Conservation (phyloP, 2,113 vertebrate species). For the Struthio camelus region DNA sequence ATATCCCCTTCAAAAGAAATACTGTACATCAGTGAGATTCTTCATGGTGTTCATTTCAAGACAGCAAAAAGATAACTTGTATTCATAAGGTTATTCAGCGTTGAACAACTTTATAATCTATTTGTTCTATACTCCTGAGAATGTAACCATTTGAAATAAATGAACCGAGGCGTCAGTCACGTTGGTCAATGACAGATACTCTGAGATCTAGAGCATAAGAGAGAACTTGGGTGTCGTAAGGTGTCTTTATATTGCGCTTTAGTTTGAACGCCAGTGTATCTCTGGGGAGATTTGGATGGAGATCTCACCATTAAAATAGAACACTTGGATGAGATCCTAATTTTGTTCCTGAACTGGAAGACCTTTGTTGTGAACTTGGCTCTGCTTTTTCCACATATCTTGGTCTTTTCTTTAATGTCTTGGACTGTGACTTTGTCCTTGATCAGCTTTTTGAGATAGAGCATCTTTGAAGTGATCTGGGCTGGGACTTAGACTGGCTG, state of each 20-base stretch:
- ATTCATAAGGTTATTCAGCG: background rate
- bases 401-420: conserved; percentile 54
- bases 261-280: conserved; percentile 33
- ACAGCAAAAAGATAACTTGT: conserved; percentile 14
- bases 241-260: conserved; percentile 11
- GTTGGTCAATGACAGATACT: conserved; percentile 64
- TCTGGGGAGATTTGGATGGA: conserved; percentile 60
- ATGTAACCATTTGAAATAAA: background rate
- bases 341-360: conserved; percentile 68
- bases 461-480: conserved; percentile 64
- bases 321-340: conserved; percentile 60
- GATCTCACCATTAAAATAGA: conserved; percentile 58
- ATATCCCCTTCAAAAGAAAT: background rate
- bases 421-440: conserved; percentile 49
- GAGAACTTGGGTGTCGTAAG: conserved; percentile 37
- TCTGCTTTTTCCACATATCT: conserved; percentile 63
- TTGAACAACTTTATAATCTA: conserved; percentile 51
- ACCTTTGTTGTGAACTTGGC: conserved; percentile 61
- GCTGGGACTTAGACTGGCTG: conserved; percentile 67
- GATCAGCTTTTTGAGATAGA: conserved; percentile 61
- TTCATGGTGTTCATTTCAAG: background rate
- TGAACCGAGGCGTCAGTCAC: background rate
- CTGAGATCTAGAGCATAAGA: conserved; percentile 59
- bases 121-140: background rate
- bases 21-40: background rate